Percentiles rank a stretch among this genome's conserved stretches.
Evolutionary conservation across 64 coral and sea anemone species (phyloP).

Genomic region (Montipora cactus): DNA sequence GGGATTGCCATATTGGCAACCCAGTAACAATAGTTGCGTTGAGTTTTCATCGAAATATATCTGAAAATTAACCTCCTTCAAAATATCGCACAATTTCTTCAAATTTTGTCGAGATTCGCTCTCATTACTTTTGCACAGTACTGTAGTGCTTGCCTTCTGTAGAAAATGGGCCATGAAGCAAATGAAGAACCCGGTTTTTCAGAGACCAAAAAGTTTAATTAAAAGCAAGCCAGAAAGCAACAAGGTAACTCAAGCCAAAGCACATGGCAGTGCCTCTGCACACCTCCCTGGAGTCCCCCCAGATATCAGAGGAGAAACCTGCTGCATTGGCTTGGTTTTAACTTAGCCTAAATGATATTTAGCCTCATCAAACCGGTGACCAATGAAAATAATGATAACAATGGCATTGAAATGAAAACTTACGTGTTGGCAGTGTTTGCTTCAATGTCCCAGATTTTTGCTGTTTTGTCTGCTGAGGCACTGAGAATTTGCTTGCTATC

Average conservation of each 20-base stretch:
- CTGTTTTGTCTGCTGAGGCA: slow-evolving; percentile 94
- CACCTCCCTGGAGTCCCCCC: not conserved
- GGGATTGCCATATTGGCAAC: too few relatives aligned
- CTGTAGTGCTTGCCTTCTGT: too few relatives aligned
- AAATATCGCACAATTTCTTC: too few relatives aligned
- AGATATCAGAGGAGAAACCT: not conserved
- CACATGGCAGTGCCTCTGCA: not conserved
- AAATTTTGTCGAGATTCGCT: too few relatives aligned
- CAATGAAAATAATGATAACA: too few relatives aligned
- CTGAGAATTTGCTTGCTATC: slow-evolving; percentile 84
- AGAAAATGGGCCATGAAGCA: not conserved
- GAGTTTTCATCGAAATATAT: too few relatives aligned
- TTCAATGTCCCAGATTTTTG: slow-evolving; percentile 94
- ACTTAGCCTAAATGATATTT: too few relatives aligned
- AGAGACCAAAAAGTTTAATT: not conserved
- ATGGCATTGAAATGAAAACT: not conserved
- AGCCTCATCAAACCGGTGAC: too few relatives aligned
- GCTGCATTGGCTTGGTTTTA: not conserved
- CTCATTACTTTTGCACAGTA: too few relatives aligned
- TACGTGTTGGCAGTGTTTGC: slow-evolving; percentile 65
- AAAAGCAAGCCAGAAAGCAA: not conserved
- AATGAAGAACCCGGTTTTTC: not conserved
- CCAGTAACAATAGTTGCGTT: too few relatives aligned
- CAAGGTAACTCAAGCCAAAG: not conserved
- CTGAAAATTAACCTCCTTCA: too few relatives aligned